A percentile compares a stretch with the other conserved stretches of the same genome.
phyloP scores from a whole-genome alignment of 2,888 invertebrate genomes.

The Caenorhabditis parvicauda region DNA sequence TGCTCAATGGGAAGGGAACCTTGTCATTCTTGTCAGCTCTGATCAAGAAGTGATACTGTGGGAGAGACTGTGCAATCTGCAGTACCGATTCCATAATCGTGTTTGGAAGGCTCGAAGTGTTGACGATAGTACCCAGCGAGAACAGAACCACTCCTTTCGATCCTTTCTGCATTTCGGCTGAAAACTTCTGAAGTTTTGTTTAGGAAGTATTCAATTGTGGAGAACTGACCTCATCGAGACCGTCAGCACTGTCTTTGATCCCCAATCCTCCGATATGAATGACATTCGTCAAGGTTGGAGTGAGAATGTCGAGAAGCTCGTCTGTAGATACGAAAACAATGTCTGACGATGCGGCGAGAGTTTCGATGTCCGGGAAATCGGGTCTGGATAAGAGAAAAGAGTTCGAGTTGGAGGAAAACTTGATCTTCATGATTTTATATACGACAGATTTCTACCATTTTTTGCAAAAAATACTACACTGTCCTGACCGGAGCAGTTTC shows the following conservation, averaged over 20 bases:
- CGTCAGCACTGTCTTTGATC: neutral
- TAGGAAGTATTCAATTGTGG: too few relatives aligned
- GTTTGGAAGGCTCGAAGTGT: conserved; percentile 30
- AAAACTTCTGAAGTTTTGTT: conserved; percentile 12
- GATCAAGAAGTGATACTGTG: conserved; percentile 46
- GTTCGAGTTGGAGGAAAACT: too few relatives aligned
- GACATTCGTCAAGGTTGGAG: conserved; percentile 40
- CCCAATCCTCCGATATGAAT: conserved; percentile 45
- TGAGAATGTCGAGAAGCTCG: conserved; percentile 42
- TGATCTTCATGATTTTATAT: too few relatives aligned
- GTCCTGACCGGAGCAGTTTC: too few relatives aligned
- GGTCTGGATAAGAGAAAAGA: conserved; percentile 22
- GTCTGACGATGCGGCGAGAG: conserved; percentile 34
- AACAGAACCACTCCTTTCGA: conserved; percentile 42
- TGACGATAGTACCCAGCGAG: conserved; percentile 44
- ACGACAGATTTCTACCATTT: too few relatives aligned
- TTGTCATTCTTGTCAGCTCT: conserved; percentile 39
- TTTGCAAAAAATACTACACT: too few relatives aligned
- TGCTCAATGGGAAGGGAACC: conserved; percentile 1
- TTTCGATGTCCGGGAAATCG: conserved; percentile 33
- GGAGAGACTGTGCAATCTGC: conserved; percentile 23
- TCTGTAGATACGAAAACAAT: conserved; percentile 44
- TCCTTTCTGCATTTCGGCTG: conserved; percentile 32
- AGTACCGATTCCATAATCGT: conserved; percentile 36
- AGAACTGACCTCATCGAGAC: conserved; percentile 13